Percentiles rank a stretch among this genome's conserved stretches.
Evolutionary conservation across 2,113 vertebrate genomes (phyloP).

Genomic region (Anarhynchus alexandrinus): DNA sequence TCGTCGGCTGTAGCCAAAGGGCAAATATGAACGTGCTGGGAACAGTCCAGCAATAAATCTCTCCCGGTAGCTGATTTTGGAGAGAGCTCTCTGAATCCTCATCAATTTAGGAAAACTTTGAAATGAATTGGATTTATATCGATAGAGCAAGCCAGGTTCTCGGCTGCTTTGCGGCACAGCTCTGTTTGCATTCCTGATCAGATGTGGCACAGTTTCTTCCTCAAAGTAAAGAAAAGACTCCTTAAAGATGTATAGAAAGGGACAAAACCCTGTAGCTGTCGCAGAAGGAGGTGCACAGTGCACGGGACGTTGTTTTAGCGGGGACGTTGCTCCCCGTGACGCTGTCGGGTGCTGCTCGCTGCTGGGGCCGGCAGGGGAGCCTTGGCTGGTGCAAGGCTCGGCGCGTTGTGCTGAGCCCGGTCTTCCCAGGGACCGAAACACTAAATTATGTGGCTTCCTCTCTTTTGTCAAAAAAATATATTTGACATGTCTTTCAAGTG

Average conservation of each 20-base stretch:
- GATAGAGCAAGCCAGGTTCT: not conserved
- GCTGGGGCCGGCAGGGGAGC: not conserved
- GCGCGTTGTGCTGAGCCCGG: not conserved
- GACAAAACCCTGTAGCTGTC: not conserved
- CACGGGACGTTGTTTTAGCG: not conserved
- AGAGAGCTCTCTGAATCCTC: not conserved
- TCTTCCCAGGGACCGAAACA: not conserved
- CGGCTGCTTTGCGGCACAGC: not conserved
- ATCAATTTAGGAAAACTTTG: not conserved
- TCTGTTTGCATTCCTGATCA: not conserved
- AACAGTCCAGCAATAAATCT: not conserved
- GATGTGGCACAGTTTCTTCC: not conserved
- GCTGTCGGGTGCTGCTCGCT: not conserved
- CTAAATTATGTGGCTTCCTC: not conserved
- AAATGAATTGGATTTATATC: accelerated
- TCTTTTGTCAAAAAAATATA: not conserved
- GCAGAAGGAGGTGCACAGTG: accelerated
- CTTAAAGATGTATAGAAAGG: not conserved
- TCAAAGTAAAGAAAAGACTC: not conserved
- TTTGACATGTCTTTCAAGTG: not conserved
- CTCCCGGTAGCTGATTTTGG: not conserved
- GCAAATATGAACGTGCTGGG: not conserved
- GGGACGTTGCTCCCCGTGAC: not conserved
- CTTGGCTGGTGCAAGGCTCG: not conserved
- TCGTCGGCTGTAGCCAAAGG: not conserved